Conservation (phyloP, 2,888 invertebrate species). For the Steromphala cineraria region DNA sequence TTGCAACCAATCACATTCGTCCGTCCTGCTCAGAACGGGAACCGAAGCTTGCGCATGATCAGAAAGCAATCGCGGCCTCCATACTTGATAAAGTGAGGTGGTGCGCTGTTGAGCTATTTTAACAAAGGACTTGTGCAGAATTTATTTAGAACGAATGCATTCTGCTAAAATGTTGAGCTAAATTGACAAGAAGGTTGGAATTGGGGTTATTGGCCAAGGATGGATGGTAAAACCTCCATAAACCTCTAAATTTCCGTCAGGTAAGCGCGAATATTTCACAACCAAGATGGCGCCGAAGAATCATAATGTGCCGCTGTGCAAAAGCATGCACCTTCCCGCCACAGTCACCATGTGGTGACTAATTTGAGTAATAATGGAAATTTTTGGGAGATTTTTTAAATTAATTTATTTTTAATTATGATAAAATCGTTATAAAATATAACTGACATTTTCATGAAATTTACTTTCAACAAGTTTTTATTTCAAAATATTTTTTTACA, state of each 20-base stretch:
- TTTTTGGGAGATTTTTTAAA: background rate
- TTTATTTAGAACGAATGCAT: slow-evolving; percentile 23
- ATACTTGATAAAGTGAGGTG: slow-evolving; percentile 22
- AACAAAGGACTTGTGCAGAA: slow-evolving; percentile 20
- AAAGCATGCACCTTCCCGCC: slow-evolving; percentile 16
- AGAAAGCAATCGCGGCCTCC: slow-evolving; percentile 10
- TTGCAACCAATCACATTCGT: slow-evolving; percentile 26
- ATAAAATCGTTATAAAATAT: no score
- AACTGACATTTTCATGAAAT: no score
- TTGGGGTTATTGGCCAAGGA: slow-evolving; percentile 61
- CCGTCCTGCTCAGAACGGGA: background rate
- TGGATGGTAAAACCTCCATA: slow-evolving; percentile 47
- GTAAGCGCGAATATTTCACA: slow-evolving; percentile 35
- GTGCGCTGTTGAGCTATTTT: slow-evolving; percentile 22
- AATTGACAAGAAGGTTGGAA: slow-evolving; percentile 54
- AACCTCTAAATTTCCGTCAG: slow-evolving; percentile 45
- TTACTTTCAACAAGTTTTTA: no score
- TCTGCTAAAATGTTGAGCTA: slow-evolving; percentile 59
- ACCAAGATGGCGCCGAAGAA: slow-evolving; percentile 45
- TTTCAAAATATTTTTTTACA: no score
- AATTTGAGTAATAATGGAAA: background rate
- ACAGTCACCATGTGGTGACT: background rate
- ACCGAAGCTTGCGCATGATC: slow-evolving; percentile 23
- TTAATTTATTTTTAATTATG: no score
- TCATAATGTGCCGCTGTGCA: slow-evolving; percentile 12